A percentile compares a stretch with the other conserved stretches of the same genome.
Conservation (phyloP, 2,888 invertebrate species). For the Alcis repandata region DNA sequence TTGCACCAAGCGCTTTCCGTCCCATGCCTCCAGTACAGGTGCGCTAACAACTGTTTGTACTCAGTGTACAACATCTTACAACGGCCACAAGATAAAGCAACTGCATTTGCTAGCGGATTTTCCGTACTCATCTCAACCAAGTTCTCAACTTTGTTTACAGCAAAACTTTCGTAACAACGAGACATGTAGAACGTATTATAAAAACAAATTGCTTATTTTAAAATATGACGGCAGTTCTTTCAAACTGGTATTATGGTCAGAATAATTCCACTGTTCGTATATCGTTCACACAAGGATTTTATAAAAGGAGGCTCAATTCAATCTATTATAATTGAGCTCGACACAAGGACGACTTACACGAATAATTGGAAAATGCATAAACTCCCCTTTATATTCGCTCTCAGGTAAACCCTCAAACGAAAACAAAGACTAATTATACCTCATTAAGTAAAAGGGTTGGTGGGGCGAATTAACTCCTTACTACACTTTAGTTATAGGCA, state of each 20-base stretch:
- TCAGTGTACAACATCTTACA: slow-evolving; percentile 65
- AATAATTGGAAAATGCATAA: slow-evolving; percentile 12
- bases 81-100: slow-evolving; percentile 60
- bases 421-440: slow-evolving; percentile 9
- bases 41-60: slow-evolving; percentile 68
- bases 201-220: slow-evolving; percentile 17
- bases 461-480: background rate
- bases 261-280: slow-evolving; percentile 1
- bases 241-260: background rate
- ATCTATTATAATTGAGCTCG: background rate
- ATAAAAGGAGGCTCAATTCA: background rate
- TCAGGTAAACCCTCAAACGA: slow-evolving; percentile 4
- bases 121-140: slow-evolving; percentile 53
- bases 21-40: slow-evolving; percentile 75
- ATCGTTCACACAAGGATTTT: background rate
- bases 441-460: slow-evolving; percentile 19
- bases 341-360: background rate
- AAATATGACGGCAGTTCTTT: background rate
- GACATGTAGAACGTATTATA: slow-evolving; percentile 39
- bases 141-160: slow-evolving; percentile 47
- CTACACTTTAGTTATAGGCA: background rate
- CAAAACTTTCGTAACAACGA: slow-evolving; percentile 48
- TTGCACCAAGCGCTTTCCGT: slow-evolving; percentile 68
- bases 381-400: slow-evolving; percentile 12
- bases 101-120: slow-evolving; percentile 48